Evolutionary conservation across 2,888 invertebrate species (phyloP), one percentile per base, ranked within the genome.

Genomic region (Alloscopus bannaensis): DNA sequence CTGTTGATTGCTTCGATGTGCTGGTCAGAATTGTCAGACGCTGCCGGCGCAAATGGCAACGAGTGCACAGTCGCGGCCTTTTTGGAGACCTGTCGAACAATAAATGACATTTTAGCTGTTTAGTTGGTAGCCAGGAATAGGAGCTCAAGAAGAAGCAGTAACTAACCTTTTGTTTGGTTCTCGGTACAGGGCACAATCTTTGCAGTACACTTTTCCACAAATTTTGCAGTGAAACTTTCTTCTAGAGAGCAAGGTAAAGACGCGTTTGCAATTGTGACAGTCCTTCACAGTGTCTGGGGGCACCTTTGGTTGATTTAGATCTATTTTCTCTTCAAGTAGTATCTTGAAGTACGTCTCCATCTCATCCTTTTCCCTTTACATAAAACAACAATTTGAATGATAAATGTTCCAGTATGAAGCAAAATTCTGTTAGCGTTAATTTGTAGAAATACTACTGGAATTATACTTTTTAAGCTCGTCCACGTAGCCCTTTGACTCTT

Each of bases 161-260:
- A 47, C 8, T 47, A 70, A 77, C 77, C 77, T 52, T 64, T 57
- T 62, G 36, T 31, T 70, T 3, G 77, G 64, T 26, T 77, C 77
- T 20, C 77, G 72, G 13, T 20, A 57, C 11, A 77, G 52, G 6
- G 78, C 81, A 62, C 81, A 81, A 40, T 68, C 70, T 59, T 81
- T 81, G 45, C 85, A 85, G 47, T 76, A 83, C 16, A 70, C 76
- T 31, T 78, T 65, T 13, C 81, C 82, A 72, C 85, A 85, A n/a
- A 81, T 75, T 57, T 71, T 75, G 73, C 84, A 85, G 62, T 83
- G 72, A 26, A 62, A 66, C 62, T 84, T 85, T 77, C 77, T 70
- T 66, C 84, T 65, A 36, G 42, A 62, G 1, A 83, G 28, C 0
- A 84, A 62, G 11, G 81, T 73, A 55, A 84, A 85, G 28, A 81